These are phyloP conservation scores for Conus betulinus DNA, from an alignment of 1,140 invertebrate species.

Conservation along the genomic window DNA sequence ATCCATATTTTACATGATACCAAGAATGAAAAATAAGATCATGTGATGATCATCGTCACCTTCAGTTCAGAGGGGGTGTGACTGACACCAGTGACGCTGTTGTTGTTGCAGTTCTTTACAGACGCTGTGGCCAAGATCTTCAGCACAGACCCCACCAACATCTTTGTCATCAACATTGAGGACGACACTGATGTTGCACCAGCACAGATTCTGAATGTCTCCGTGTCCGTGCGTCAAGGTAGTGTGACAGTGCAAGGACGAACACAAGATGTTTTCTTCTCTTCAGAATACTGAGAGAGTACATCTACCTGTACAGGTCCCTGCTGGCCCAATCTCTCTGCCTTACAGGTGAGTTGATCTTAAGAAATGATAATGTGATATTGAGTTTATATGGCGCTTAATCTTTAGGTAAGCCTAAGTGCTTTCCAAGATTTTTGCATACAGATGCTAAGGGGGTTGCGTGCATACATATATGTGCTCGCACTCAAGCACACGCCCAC, in stretches of 20 bases:
- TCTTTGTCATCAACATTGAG: constrained; percentile 95
- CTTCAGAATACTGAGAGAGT: constrained; percentile 92
- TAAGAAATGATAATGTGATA: too few species aligned
- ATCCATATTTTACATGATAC: not conserved
- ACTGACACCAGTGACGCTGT: not conserved
- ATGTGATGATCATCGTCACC: too few species aligned
- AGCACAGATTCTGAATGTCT: constrained; percentile 93
- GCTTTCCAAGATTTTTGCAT: too few species aligned
- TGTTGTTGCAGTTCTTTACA: constrained; percentile 84
- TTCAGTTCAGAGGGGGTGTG: too few species aligned
- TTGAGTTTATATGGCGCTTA: too few species aligned
- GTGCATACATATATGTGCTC: too few species aligned
- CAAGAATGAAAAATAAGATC: too few species aligned
- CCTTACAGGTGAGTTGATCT: constrained; percentile 82
- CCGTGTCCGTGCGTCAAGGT: constrained; percentile 90
- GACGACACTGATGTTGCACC: constrained; percentile 85
- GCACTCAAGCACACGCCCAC: too few species aligned
- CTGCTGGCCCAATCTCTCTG: constrained; percentile 89
- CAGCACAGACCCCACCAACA: constrained; percentile 93
- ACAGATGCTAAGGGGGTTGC: too few species aligned
- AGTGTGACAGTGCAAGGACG: constrained; percentile 79
- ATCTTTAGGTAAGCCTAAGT: too few species aligned
- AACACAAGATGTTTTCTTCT: constrained; percentile 86
- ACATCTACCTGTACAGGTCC: constrained; percentile 94
- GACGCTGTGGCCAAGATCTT: constrained; percentile 94